Evolutionary conservation across 2,888 invertebrate species (phyloP), one percentile per base, ranked within the genome.

Genomic region (Dorcus hopei): DNA sequence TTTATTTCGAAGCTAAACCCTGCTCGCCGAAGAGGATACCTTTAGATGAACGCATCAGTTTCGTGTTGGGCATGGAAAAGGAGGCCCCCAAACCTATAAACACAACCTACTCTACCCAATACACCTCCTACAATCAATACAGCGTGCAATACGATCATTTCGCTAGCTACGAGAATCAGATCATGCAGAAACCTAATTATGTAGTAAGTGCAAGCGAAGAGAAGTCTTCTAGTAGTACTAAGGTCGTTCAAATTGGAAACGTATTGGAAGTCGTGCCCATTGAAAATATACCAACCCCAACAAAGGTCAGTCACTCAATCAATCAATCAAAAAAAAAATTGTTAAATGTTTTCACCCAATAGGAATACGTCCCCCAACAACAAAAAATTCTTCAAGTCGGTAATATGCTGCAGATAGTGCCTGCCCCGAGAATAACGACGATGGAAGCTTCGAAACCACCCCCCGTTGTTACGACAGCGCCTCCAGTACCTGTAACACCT

Each of bases 381-480:
- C 71, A 72, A 56, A 70, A 72, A 62, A 70, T 78, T 49, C 70
- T 80, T 11, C 79, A 85, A 80, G 82, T 85, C 19, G 85, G 85
- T 7, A 85, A 85, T 68, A 82, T 85, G 73, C 74, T 85, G 40
- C 84, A 85, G 75, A 85, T 85, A 26, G 81, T 85, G 11, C 85
- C 85, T 5, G 79, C 79, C 3, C 56, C 56, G 38, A n/a, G 14
- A n/a, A 33, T 38, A n/a, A 41, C 52, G 2, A 40, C 53, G 16
- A 45, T 51, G 19, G 51, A 51, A 16, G 3, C 45, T 3, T 19
- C 45, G 48, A 50, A 9, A 51, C 50, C 55, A 8, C 41, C 57
- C 33, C 40, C 41, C 47, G 49, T 42, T 56, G 9, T 39, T 40
- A n/a, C 56, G 9, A 38, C 56, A 49, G 9, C 53, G n/a, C 41